Evolutionary conservation across 1,140 invertebrate species (phyloP).

Genomic region (Eupeodes corollae): DNA sequence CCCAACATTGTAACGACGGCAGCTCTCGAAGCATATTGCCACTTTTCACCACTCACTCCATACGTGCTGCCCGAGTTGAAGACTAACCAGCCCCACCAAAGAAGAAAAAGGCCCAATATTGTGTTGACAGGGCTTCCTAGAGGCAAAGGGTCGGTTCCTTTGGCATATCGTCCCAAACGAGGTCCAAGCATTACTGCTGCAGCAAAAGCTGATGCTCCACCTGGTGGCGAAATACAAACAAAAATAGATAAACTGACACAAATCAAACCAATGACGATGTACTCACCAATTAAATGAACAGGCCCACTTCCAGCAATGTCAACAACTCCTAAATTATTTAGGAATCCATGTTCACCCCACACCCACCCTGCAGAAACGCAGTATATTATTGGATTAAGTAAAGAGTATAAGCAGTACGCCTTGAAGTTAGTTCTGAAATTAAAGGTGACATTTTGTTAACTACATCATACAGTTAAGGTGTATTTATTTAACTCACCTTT

Average conservation of each 20-base stretch:
- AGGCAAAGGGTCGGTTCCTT: conserved; percentile 60
- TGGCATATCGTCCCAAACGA: conserved; percentile 71
- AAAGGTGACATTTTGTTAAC: conserved; percentile 30
- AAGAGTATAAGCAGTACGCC: conserved; percentile 82
- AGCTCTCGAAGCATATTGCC: conserved; percentile 71
- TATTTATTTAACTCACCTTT: conserved; percentile 50
- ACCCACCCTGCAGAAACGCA: conserved; percentile 68
- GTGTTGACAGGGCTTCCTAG: conserved; percentile 83
- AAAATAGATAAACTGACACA: background rate
- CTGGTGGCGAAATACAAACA: background rate
- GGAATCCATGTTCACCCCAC: conserved; percentile 76
- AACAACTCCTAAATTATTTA: conserved; percentile 67
- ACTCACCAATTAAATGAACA: conserved; percentile 64
- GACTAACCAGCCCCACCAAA: conserved; percentile 90
- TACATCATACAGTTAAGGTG: too few relatives aligned
- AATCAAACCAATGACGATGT: too few relatives aligned
- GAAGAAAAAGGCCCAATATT: conserved; percentile 80
- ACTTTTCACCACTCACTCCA: conserved; percentile 55
- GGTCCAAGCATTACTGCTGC: conserved; percentile 84
- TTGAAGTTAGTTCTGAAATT: conserved; percentile 66
- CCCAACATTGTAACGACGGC: conserved; percentile 82
- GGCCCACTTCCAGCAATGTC: conserved; percentile 87
- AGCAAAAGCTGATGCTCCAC: conserved; percentile 58
- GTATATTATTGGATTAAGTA: conserved; percentile 81
- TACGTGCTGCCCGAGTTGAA: conserved; percentile 88